Percentiles rank a stretch among this genome's conserved stretches.
Evolutionary conservation across 2,113 vertebrate genomes (phyloP).

Genomic region (Proterorhinus semilunaris): DNA sequence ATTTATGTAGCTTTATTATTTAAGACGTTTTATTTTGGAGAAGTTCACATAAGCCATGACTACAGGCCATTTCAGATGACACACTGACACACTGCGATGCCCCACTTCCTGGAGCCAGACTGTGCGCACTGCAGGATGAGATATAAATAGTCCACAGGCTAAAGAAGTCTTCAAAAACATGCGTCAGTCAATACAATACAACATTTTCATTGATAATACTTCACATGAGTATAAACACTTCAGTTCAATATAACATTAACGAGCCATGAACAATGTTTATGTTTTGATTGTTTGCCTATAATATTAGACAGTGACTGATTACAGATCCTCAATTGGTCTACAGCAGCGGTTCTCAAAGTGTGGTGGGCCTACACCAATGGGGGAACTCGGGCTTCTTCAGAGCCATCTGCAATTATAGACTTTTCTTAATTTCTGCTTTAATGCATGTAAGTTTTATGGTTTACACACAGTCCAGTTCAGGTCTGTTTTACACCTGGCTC

Average conservation of each 20-base stretch:
- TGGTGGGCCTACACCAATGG: too few species aligned
- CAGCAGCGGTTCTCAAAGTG: too few species aligned
- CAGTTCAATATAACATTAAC: too few species aligned
- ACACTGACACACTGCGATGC: slow-evolving; percentile 34
- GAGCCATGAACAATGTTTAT: neutral
- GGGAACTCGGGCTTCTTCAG: too few species aligned
- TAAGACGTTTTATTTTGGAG: neutral
- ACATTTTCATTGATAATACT: neutral
- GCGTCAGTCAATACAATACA: slow-evolving; percentile 9
- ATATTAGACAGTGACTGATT: too few species aligned
- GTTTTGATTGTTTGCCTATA: neutral
- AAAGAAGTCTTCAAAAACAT: slow-evolving; percentile 52
- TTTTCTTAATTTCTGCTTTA: too few species aligned
- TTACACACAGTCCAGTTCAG: too few species aligned
- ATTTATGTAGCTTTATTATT: neutral
- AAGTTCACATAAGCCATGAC: neutral
- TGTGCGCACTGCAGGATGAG: slow-evolving; percentile 52
- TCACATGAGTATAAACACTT: neutral
- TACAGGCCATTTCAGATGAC: neutral
- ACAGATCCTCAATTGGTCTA: too few species aligned
- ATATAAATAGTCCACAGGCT: slow-evolving; percentile 66
- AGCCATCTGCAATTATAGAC: too few species aligned
- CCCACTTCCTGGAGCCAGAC: slow-evolving; percentile 62
- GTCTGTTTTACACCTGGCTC: too few species aligned
- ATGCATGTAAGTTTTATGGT: too few species aligned